Evolutionary conservation across 2,113 vertebrate genomes (phyloP), one percentile per base, ranked within the genome.

Genomic region (Gadus chalcogrammus): DNA sequence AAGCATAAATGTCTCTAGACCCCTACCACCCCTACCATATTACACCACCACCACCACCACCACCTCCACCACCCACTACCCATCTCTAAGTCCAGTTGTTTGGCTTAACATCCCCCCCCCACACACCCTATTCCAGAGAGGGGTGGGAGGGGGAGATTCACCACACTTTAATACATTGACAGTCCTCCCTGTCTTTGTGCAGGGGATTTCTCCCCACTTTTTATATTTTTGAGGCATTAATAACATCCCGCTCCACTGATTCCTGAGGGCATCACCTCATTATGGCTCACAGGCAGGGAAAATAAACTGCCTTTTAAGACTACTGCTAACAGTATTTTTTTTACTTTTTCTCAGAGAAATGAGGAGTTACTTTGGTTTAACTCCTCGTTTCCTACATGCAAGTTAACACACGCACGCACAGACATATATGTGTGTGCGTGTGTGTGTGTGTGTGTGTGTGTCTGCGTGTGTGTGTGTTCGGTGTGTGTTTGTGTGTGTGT

Each of bases 111-210:
- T 85, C 76, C 87, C 83, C 27, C 55, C 3, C 67, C 9, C 56
- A 12, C 16, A 16, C 55, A 38, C 28, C 11, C 55, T 55, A 59
- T 27, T 17, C 22, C 55, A 9, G 42, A 48, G 5, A 9, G 42
- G 11, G 42, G 42, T 0, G 42, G 42, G 8, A 9, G 42, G 11
- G 42, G 42, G 42, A 48, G 42, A 92, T 94, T 94, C 88, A 89
- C 90, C 89, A 94, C 89, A 92, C 89, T 89, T 85, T 90, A 90
- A 91, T 91, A 93, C 88, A 90, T 88, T 93, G 91, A 94, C 92
- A 94, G 84, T 81, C 88, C 82, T 94, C 94, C 87, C 90, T 93
- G 91, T 82, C 87, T 93, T 91, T 83, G 77, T 93, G 79, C 77
- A 68, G 69, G 79, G 63, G 66, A 27, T 28, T 24, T 63, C 15